phyloP scores from a whole-genome alignment of 1,140 invertebrate species.

The Hyposmocoma kahamanoa region DNA sequence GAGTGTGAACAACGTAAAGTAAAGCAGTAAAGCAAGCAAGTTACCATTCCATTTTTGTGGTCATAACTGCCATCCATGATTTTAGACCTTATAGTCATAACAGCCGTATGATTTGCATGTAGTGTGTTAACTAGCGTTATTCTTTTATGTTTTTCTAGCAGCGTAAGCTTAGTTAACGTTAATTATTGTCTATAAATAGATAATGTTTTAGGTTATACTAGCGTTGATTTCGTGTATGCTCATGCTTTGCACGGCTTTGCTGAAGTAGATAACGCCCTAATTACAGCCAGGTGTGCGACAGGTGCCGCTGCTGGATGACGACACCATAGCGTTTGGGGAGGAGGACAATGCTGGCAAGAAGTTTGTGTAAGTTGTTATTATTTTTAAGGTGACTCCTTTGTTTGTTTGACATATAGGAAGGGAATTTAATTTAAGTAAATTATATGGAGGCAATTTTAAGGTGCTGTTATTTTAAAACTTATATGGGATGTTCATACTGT shows the following conservation, averaged over 20 bases:
- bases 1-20: neutral
- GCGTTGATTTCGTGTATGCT: slow-evolving; percentile 5
- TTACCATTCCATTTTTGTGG: neutral
- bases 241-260: slow-evolving; percentile 70
- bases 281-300: slow-evolving; percentile 75
- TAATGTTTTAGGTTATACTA: too few relatives aligned
- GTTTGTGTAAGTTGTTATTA: slow-evolving; percentile 47
- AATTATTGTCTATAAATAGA: too few relatives aligned
- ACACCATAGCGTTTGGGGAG: slow-evolving; percentile 90
- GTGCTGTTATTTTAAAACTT: too few relatives aligned
- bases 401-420: too few relatives aligned
- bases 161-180: too few relatives aligned
- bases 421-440: too few relatives aligned
- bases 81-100: neutral
- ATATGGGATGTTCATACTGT: too few relatives aligned
- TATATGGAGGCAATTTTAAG: too few relatives aligned
- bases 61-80: too few relatives aligned
- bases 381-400: too few relatives aligned
- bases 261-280: slow-evolving; percentile 43
- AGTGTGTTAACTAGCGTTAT: neutral
- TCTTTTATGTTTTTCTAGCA: neutral
- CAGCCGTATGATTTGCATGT: neutral
- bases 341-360: slow-evolving; percentile 79
- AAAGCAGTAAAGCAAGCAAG: neutral
- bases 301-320: slow-evolving; percentile 87